Base-by-base conservation (phyloP, 2,888 invertebrate genomes). In the Microchrysa polita region DNA sequence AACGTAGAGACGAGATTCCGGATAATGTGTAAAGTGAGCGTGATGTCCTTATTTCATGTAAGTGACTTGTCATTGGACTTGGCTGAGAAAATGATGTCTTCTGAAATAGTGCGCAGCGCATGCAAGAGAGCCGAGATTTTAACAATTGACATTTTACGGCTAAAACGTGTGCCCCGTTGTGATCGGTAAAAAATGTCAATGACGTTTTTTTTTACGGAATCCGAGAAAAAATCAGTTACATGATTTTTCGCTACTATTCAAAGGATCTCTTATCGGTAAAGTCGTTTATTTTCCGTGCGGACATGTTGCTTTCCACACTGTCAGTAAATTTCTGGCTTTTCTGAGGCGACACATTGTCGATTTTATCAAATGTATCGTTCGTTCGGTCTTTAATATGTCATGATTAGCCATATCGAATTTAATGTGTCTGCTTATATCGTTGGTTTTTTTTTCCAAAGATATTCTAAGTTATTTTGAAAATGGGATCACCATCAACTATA, bases 121-220 rank as follows among this genome's bases (percentile, higher is more conserved):
- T n/a, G 7, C 27, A 5, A 5, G 27, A 5, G 27, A 34, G 27
- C 27, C 4, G 27, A 67, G 72, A 67, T 42, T 60, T 34, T 73
- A 69, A 69, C 69, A 73, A 73, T 34, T 61, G 48, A 57, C 53
- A 44, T 69, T 69, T 75, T 75, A 69, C 44, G 63, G 73, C 34
- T 55, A 27, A 57, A 69, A 73, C 73, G 75, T 73, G 75, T 75
- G 75, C 65, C 75, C 75, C 73, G 75, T 55, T 16, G 75, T 44
- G 75, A 20, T 10, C 52, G 27, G 27, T 34, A 12, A 44, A 40
- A 55, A 27, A 55, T 69, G 22, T 18, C 23, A 7, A 52, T 40
- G 18, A 20, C 14, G 10, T 20, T 10, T 69, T 69, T 69, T 55
- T 61, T 42, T 34, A 7, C 7, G 27, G 27, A 34, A n/a, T n/a